Base-by-base conservation (phyloP, 92 coral and sea anemone species). In the Porites rus region DNA sequence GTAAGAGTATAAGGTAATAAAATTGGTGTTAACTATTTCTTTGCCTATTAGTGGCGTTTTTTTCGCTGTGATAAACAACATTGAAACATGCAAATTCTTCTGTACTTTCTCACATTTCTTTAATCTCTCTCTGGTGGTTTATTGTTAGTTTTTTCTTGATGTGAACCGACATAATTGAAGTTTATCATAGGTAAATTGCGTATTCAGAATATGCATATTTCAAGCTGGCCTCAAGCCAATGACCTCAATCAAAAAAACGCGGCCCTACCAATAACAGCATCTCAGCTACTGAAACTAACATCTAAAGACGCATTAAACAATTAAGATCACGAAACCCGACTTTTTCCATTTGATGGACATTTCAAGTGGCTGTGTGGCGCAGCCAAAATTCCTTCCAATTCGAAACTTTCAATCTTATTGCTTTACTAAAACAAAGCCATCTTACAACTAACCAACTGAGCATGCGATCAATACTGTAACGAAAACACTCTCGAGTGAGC, bases 121-220 rank as follows among this genome's bases (percentile, higher is more conserved):
- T 5, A 10, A 52, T 24, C 54, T 1, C 28, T 54, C 54, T 80
- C 76, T 69, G 69, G 75, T 18, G 76, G 76, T 68, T 68, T 80
- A 69, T 68, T 80, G 75, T 80, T 51, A 53, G 20, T 1, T 17
- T 38, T 38, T 69, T 51, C 46, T 50, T 79, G 74, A 51, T 52
- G 84, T 46, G 20, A 53, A 31, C 31, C 69, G 63, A 56, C 59
- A 38, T 81, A 81, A 70, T 53, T 58, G 67, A 70, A 81, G 85
- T 81, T 81, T 70, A 69, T 66, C 69, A 20, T 18, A 8, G 61
- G 78, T 38, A 70, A 80, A 68, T 80, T 69, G 76, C 56, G 21
- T 54, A 81, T 81, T 81, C 86, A 81, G 86, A 81, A 81, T 81
- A 70, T 81, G 86, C 86, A 81, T 81, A 81, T 58, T 81, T 71